Base-by-base conservation (phyloP, 2,888 invertebrate genomes). In the Dysmachus trigonus region DNA sequence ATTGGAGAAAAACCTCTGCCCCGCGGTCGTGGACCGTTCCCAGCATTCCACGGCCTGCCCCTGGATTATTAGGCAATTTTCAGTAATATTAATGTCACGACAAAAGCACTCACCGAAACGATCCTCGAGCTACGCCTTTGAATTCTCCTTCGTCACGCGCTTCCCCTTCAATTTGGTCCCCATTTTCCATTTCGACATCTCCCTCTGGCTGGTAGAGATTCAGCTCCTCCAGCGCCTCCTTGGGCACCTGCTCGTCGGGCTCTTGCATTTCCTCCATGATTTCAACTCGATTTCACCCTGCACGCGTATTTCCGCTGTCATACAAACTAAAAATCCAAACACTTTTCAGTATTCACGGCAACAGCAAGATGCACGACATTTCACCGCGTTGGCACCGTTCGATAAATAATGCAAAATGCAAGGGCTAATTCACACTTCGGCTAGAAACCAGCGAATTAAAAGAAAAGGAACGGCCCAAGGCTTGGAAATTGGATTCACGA, bases 1-100 rank as follows among this genome's bases (percentile, higher is more conserved):
- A 91, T 91, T 15, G 93, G 93, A 30, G 95, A 95, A 90, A 94
- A 95, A 22, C 94, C 94, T 88, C 95, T 93, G 2, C 95, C 95
- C 51, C 95, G 92, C 89, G 95, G 95, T 30, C 95, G 92, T 89
- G 94, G 94, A 0, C 93, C 94, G 88, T 89, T 87, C 74, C 81
- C 77, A 15, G 72, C n/a, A 82, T 86, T 86, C 84, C 83, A 86
- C 10, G 86, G 86, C 22, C 86, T 73, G 2, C 86, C 87, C 6
- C 87, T 87, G 62, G 10, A 22, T 22, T 72, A 71, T n/a, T n/a
- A n/a, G n/a, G 72, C 18, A 71, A 62, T 5, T 33, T 62, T 62
- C 18, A 31, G 8, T 53, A 73, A 73, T 35, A 33, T 33, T 31
- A 31, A 31, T 7, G 8, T 6, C 10, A 1, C 6, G 5, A 73